Evolutionary conservation across 1,140 invertebrate species (phyloP), one percentile per base, ranked within the genome.

Genomic region (Polypedilum pembai): DNA sequence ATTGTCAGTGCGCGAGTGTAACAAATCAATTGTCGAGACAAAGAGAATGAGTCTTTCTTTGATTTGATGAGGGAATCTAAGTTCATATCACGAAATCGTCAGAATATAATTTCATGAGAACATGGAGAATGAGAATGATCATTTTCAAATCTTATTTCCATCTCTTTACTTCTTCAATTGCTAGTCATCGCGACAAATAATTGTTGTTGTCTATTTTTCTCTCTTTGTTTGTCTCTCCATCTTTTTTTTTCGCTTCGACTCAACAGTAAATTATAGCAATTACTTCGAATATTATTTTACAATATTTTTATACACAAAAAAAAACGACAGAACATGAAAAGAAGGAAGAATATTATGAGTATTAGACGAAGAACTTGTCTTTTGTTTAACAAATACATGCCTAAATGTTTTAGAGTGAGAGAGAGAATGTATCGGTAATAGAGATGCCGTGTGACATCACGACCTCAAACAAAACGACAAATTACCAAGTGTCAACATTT

Each of bases 401-500:
- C n/a, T 56, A 56, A 56, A 56, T 56, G 45, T 56, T 56, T n/a
- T n/a, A 12, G n/a, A n/a, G n/a, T n/a, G n/a, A n/a, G n/a, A n/a
- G n/a, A n/a, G n/a, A 33, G 24, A 33, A 33, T 33, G 24, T 33
- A 33, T 33, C 24, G 5, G 24, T 33, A 33, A 33, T 33, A 5
- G 24, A 56, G 45, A 12, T 56, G 65, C 20, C 65, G 20, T 69
- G 65, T 69, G 65, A 69, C 65, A 69, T 69, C 65, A 21, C 65
- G 20, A 69, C 65, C 65, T 69, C 20, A 21, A 69, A 21, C 65
- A 21, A 12, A 69, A 20, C 17, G 65, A 69, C 20, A 69, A 69
- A 69, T 69, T 69, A 69, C 65, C 17, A 21, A 69, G 65, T 69
- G 65, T 69, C 65, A 69, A 69, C 65, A 69, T 69, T 69, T 69